Evolutionary conservation across 2,888 invertebrate genomes (phyloP).

Genomic region (Catonia carolina): DNA sequence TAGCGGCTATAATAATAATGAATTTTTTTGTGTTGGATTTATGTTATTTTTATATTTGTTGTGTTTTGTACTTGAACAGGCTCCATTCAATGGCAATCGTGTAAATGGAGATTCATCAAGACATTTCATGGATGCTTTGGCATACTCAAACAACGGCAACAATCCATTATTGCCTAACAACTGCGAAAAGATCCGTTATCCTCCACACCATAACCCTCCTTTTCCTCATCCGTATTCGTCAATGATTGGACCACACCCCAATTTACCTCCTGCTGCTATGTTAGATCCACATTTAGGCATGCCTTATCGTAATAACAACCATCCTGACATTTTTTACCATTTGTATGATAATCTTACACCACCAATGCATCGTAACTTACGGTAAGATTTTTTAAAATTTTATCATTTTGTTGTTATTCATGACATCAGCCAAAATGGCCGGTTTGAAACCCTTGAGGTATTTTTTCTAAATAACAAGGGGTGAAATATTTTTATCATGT

Average conservation of each 20-base stretch:
- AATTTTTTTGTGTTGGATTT: no score
- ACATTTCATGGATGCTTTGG: not conserved
- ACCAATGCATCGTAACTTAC: conserved; percentile 9
- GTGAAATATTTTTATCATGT: no score
- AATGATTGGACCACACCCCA: not conserved
- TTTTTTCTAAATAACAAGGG: no score
- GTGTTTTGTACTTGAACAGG: no score
- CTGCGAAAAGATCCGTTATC: conserved; percentile 22
- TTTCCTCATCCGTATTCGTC: no score
- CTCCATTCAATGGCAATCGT: not conserved
- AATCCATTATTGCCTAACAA: conserved; percentile 31
- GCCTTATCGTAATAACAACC: conserved; percentile 19
- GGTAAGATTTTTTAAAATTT: conserved; percentile 1
- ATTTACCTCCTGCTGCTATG: not conserved
- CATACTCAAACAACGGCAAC: conserved; percentile 28
- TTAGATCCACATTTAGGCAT: conserved; percentile 17
- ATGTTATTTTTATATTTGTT: no score
- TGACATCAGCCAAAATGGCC: no score
- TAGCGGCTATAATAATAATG: no score
- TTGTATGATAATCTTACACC: conserved; percentile 12
- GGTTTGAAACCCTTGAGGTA: no score
- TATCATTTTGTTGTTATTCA: no score
- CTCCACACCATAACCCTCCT: no score
- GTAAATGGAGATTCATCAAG: conserved; percentile 13
- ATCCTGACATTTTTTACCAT: no score